Conservation (phyloP, 1,140 invertebrate genomes). For the Drosophila obscura region DNA sequence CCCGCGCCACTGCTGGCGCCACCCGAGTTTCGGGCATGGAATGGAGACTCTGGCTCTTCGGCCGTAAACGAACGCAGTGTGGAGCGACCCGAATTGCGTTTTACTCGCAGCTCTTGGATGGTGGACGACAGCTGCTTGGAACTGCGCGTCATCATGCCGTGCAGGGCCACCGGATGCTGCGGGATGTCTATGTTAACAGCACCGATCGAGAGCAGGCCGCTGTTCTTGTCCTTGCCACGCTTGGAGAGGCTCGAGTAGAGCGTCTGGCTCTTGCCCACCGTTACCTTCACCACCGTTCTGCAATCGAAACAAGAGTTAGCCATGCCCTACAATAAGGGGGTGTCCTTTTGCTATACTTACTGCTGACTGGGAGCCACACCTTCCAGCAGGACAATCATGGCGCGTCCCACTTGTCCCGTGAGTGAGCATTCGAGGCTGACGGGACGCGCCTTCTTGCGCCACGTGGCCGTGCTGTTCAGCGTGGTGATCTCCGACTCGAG, state of each 20-base stretch:
- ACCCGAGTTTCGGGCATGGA: slow-evolving; percentile 81
- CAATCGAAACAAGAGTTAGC: slow-evolving; percentile 1
- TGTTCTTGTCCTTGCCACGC: slow-evolving; percentile 93
- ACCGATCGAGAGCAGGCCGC: slow-evolving; percentile 93
- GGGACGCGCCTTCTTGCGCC: slow-evolving; percentile 81
- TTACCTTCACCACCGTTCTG: slow-evolving; percentile 96
- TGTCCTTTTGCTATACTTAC: slow-evolving; percentile 82
- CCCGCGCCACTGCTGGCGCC: slow-evolving; percentile 52
- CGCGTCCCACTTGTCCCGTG: slow-evolving; percentile 94
- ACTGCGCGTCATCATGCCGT: slow-evolving; percentile 98
- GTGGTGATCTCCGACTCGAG: slow-evolving; percentile 83
- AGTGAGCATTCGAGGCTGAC: slow-evolving; percentile 92
- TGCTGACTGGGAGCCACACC: slow-evolving; percentile 95
- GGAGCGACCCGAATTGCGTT: slow-evolving; percentile 90
- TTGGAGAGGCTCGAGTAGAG: slow-evolving; percentile 93
- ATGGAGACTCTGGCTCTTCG: slow-evolving; percentile 87
- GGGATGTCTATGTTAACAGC: slow-evolving; percentile 97
- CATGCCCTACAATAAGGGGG: neutral
- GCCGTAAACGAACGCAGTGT: slow-evolving; percentile 85
- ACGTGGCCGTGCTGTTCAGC: slow-evolving; percentile 80
- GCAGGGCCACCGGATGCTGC: slow-evolving; percentile 97
- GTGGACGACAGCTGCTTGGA: slow-evolving; percentile 97
- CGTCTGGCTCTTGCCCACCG: slow-evolving; percentile 95
- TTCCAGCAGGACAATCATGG: slow-evolving; percentile 96
- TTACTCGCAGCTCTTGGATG: slow-evolving; percentile 92